Evolutionary conservation across 2,888 invertebrate species (phyloP).

Genomic region (Hyppa rectilinea): DNA sequence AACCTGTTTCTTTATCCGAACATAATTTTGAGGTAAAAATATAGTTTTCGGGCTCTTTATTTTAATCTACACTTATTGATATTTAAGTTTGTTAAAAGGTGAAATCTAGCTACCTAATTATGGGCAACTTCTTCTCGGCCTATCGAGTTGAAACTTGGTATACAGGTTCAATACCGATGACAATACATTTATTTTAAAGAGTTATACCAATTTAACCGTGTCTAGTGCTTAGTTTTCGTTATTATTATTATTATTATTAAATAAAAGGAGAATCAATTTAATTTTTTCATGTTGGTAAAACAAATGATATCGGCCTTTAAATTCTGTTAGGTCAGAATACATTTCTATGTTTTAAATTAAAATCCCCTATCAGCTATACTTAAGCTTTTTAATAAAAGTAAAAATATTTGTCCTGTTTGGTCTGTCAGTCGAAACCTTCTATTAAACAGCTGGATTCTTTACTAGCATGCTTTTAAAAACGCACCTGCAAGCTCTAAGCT

Average conservation of each 20-base stretch:
- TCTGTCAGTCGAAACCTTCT: slow-evolving; percentile 32
- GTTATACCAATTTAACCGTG: no score
- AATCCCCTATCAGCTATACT: no score
- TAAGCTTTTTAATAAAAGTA: slow-evolving; percentile 60
- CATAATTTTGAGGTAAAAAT: no score
- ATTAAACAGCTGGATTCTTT: slow-evolving; percentile 53
- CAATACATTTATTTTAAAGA: neutral
- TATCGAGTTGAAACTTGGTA: neutral
- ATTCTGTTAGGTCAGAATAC: neutral
- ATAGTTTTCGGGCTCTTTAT: no score
- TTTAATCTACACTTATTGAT: no score
- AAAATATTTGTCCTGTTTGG: slow-evolving; percentile 51
- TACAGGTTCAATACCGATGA: neutral
- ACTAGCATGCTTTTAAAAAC: slow-evolving; percentile 31
- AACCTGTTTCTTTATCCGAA: no score
- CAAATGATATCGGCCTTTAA: neutral
- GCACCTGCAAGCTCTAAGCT: slow-evolving; percentile 54
- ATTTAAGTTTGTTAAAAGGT: no score
- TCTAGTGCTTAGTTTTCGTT: neutral
- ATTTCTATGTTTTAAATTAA: slow-evolving; percentile 9
- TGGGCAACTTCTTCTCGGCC: neutral
- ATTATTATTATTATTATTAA: no score
- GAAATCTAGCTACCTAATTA: neutral
- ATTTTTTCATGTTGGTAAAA: neutral
- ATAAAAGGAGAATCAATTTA: neutral